Base-by-base conservation (phyloP, 1,140 invertebrate genomes). In the Panonychus citri region DNA sequence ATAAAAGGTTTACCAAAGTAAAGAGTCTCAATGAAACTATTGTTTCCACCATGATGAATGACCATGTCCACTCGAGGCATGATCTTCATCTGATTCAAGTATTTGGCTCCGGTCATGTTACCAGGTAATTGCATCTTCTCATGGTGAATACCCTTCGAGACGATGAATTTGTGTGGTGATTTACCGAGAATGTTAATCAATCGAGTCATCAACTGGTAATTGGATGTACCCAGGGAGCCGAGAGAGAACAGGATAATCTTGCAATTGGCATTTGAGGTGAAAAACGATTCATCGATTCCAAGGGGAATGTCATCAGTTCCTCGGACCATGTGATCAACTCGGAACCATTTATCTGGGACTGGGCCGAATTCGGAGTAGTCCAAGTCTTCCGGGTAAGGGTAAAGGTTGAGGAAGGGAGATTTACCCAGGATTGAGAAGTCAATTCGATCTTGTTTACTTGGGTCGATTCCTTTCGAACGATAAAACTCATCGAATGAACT, bases 41-140 rank as follows among this genome's bases (percentile, higher is more conserved):
- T 57, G 21, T 57, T 57, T 1, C 66, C 66, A 52, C 66, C 66
- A 51, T 68, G 66, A 37, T 62, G 62, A 24, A 67, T 61, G 49
- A 66, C 65, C 13, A 65, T 24, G 54, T 60, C 58, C 42, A 59
- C 57, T 10, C 19, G 10, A 13, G 43, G 58, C 15, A 59, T 5
- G 21, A 59, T 28, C 37, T 37, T 52, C 15, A 25, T 39, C 40
- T 59, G 58, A 28, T 40, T 40, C 13, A 59, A 21, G 19, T 28
- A 34, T 43, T 28, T 40, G 25, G 24, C 58, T 19, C 58, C 58
- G 12, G 3, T 57, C 30, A 53, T 43, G 27, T 59, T 59, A 2
- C 53, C 57, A 19, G 30, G 55, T 15, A 59, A 39, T 27, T 46
- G 10, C 2, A 42, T 19, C 19, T 59, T 26, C n/a, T 21, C 30